Conservation (phyloP, 1,140 invertebrate species). For the Heliconius eleuchia region DNA sequence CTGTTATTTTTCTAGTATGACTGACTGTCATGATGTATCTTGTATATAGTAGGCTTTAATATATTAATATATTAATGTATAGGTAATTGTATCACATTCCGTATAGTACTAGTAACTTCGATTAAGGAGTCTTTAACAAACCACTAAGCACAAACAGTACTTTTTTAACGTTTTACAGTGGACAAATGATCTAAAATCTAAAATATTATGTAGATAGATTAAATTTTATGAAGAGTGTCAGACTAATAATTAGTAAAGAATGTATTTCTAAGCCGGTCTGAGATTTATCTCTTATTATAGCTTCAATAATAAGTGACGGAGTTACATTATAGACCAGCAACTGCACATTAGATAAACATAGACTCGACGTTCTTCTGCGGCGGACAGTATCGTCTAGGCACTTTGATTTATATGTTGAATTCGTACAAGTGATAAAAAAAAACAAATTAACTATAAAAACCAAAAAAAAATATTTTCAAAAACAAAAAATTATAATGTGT, state of each 20-base stretch:
- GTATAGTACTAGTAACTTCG: too few relatives aligned
- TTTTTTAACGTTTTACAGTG: too few relatives aligned
- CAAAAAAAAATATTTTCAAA: too few relatives aligned
- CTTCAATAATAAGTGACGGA: conserved; percentile 9
- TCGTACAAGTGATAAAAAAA: background rate
- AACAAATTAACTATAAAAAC: too few relatives aligned
- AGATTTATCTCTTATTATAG: conserved; percentile 10
- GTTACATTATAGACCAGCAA: conserved; percentile 7
- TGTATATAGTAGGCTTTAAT: too few relatives aligned
- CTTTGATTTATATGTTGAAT: conserved; percentile 23
- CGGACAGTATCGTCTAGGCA: background rate
- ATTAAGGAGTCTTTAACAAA: too few relatives aligned
- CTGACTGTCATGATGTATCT: background rate
- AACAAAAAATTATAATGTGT: too few relatives aligned
- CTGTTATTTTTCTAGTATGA: background rate
- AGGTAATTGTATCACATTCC: too few relatives aligned
- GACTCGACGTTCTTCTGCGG: conserved; percentile 6
- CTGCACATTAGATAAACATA: conserved; percentile 25
- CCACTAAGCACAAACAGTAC: too few relatives aligned
- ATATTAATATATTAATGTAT: too few relatives aligned
- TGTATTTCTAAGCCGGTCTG: conserved; percentile 3
- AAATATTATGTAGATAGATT: background rate
- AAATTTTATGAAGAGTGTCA: background rate
- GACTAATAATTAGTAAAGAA: conserved; percentile 1
- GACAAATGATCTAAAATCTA: too few relatives aligned